phyloP scores from a whole-genome alignment of 2,113 vertebrate species.

The Corydoras sp. region DNA sequence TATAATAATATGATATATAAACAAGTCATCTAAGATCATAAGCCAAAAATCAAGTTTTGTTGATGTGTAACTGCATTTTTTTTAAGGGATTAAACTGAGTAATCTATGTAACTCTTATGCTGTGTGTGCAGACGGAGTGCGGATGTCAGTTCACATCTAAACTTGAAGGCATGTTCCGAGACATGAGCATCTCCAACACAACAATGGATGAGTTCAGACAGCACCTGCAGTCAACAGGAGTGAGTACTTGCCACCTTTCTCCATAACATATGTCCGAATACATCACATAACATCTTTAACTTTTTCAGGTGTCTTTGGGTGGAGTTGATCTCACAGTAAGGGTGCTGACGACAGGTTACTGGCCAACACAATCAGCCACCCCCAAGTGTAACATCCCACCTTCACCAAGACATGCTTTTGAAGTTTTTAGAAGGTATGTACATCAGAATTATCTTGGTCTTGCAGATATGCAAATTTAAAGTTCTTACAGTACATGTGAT shows the following conservation, averaged over 20 bases:
- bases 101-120: too few species aligned
- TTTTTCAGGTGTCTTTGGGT: slow-evolving; percentile 81
- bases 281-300: neutral
- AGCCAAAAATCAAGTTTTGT: too few species aligned
- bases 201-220: slow-evolving; percentile 98
- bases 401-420: slow-evolving; percentile 93
- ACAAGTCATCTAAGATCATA: too few species aligned
- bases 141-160: slow-evolving; percentile 98
- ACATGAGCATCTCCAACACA: slow-evolving; percentile 99
- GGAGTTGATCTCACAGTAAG: slow-evolving; percentile 96
- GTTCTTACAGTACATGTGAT: too few species aligned
- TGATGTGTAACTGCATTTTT: too few species aligned
- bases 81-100: too few species aligned
- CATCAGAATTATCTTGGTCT: too few species aligned
- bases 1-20: too few species aligned
- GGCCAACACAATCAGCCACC: slow-evolving; percentile 97
- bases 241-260: slow-evolving; percentile 51
- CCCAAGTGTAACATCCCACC: slow-evolving; percentile 98
- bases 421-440: slow-evolving; percentile 92
- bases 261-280: neutral
- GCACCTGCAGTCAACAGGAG: slow-evolving; percentile 91
- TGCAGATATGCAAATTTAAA: too few species aligned
- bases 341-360: slow-evolving; percentile 95
- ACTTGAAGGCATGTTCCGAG: slow-evolving; percentile 98
- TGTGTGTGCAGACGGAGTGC: slow-evolving; percentile 92